Conservation (phyloP, 1,140 invertebrate genomes). For the Caerostris darwini region DNA sequence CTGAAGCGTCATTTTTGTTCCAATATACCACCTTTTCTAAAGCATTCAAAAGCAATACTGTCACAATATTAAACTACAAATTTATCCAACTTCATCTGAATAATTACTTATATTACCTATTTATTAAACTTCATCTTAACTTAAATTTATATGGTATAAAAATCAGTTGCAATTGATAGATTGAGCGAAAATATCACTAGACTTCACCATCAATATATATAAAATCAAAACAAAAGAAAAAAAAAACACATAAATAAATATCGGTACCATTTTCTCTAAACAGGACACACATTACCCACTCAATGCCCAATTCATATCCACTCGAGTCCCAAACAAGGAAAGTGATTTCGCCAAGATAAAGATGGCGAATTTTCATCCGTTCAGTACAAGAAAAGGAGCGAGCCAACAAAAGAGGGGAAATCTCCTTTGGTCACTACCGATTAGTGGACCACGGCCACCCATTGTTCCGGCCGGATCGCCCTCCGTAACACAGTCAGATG, state of each 20-base stretch:
- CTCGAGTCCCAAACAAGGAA: conserved; percentile 26
- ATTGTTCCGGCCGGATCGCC: conserved; percentile 41
- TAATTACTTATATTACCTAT: too few relatives aligned
- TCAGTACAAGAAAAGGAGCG: conserved; percentile 32
- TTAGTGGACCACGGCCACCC: conserved; percentile 71
- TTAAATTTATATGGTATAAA: too few relatives aligned
- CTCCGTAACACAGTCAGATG: conserved; percentile 65
- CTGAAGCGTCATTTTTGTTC: too few relatives aligned
- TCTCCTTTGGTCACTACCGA: conserved; percentile 60
- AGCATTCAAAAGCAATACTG: too few relatives aligned
- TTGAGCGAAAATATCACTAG: too few relatives aligned
- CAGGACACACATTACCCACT: neutral
- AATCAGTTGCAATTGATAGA: too few relatives aligned
- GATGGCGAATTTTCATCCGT: conserved; percentile 22
- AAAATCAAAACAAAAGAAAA: too few relatives aligned
- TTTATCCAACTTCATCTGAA: too few relatives aligned
- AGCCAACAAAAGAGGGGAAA: conserved; percentile 25
- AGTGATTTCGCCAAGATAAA: conserved; percentile 44
- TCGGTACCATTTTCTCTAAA: neutral
- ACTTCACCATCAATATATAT: too few relatives aligned
- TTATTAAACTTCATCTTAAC: too few relatives aligned
- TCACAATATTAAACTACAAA: too few relatives aligned
- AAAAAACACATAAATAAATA: neutral
- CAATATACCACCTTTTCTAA: too few relatives aligned
- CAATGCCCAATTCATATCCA: conserved; percentile 37